Evolutionary conservation across 1,140 invertebrate species (phyloP), one percentile per base, ranked within the genome.

Genomic region (Apis cerana): DNA sequence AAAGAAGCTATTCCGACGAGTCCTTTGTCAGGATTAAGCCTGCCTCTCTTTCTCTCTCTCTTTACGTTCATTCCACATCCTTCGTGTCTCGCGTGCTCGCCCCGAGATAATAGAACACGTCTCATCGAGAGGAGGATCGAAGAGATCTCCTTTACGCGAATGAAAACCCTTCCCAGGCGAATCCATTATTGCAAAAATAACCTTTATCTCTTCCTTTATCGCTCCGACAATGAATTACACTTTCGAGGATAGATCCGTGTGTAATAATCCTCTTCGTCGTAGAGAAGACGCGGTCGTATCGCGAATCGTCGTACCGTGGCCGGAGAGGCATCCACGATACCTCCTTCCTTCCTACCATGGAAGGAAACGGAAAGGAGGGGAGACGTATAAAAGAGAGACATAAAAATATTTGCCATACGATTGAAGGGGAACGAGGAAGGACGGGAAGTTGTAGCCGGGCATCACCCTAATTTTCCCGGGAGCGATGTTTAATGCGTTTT

Each of bases 401-500:
- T 21, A 62, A 75, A 82, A 82, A 76, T 80, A 62, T 75, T 75
- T 27, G n/a, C 54, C 21, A 76, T 23, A n/a, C 48, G 19, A 68
- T 52, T 2, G 69, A 19, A 27, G 50, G 23, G 2, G 10, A 7
- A 5, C 2, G 43, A 21, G 56, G 52, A 43, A 19, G 27, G 23
- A n/a, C 21, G 43, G 19, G 19, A 15, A 48, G 27, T 43, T 43
- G 33, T 43, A 7, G 7, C 33, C 33, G 62, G 33, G 11, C 50
- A 77, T 68, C 62, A 59, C 89, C 89, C 89, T 92, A 91, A 92
- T 92, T 92, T 87, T 89, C 88, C 79, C 88, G 81, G 87, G 84
- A 76, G 85, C 88, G 85, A 92, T 91, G 92, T 92, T 92, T 91
- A 91, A 92, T 82, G 88, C 83, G 82, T 69, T 54, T 43, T 54